These are phyloP conservation scores for Ctena decussata DNA, from an alignment of 2,888 invertebrate genomes.

Conservation along the genomic window DNA sequence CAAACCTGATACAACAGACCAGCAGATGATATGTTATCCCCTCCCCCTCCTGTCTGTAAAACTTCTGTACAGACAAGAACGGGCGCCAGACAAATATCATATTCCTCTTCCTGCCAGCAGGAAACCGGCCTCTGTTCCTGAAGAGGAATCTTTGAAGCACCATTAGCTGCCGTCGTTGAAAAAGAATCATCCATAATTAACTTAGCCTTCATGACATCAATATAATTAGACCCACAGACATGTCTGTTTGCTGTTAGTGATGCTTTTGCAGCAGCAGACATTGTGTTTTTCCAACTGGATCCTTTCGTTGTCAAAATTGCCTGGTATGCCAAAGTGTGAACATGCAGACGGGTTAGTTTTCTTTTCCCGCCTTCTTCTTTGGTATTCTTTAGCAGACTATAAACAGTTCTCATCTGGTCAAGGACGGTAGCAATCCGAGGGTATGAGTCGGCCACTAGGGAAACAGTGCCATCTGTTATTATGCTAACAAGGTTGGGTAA, in stretches of 20 bases:
- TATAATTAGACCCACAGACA: conserved; percentile 91
- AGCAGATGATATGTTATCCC: conserved; percentile 96
- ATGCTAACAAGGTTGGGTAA: conserved; percentile 92
- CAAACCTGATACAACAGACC: conserved; percentile 89
- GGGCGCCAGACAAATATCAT: conserved; percentile 93
- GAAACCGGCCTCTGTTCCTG: conserved; percentile 92
- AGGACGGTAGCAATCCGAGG: conserved; percentile 93
- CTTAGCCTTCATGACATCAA: conserved; percentile 89
- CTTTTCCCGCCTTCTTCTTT: conserved; percentile 87
- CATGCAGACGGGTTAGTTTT: conserved; percentile 92
- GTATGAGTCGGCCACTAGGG: conserved; percentile 92
- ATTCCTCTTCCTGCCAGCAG: conserved; percentile 92
- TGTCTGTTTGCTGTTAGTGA: conserved; percentile 94
- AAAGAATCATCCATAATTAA: conserved; percentile 94
- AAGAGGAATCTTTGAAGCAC: conserved; percentile 89
- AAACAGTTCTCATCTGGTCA: conserved; percentile 93
- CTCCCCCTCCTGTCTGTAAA: conserved; percentile 94
- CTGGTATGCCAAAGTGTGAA: conserved; percentile 96
- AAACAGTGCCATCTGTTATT: conserved; percentile 91
- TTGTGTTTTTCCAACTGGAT: conserved; percentile 92
- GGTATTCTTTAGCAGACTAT: conserved; percentile 83
- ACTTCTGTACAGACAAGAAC: conserved; percentile 94
- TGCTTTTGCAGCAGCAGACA: conserved; percentile 94
- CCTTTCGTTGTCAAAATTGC: conserved; percentile 92
- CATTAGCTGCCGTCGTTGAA: conserved; percentile 89